Evolutionary conservation across 2,113 vertebrate species (phyloP), one percentile per base, ranked within the genome.

Genomic region (Caranx ignobilis): DNA sequence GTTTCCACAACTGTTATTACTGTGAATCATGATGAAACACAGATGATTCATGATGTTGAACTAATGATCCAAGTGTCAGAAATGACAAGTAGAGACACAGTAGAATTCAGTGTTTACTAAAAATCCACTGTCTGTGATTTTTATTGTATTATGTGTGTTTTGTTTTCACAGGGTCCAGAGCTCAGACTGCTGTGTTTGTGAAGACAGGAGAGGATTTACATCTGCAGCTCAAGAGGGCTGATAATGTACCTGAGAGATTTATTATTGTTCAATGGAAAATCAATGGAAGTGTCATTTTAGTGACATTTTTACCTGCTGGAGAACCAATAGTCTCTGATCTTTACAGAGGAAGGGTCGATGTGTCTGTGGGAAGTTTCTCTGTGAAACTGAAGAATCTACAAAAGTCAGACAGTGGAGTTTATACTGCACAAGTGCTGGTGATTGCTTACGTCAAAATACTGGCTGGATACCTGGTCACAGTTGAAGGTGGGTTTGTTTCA

Each of bases 251-350:
- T 48, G 47, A 48, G 47, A 15, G 18, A 0, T 48, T 48, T 48
- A 9, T 6, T 39, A 0, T 48, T 18, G 21, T 52, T 5, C 0
- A 9, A 0, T 80, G 77, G 83, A 77, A 0, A 1, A 43, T 63
- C 3, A 64, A 43, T 18, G 2, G 4, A 45, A 19, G 0, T 0
- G 1, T 1, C 0, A 0, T 0, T 5, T 15, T 81, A n/a, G 56
- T 63, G 9, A 0, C 0, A 55, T 71, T 48, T 76, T 0, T 0
- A 4, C 1, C 10, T n/a, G 0, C 0, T 6, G 0, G 0, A 6
- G 0, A 61, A 43, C 15, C 31, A 71, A 3, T 0, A 1, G 1
- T 75, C 0, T 0, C 0, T 8, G 0, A 0, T 2, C 0, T 0
- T 16, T 69, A 54, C 50, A 7, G 0, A 1, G 43, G 6, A 26